These are phyloP conservation scores for Hyaena hyaena DNA, from an alignment of 2,113 vertebrate genomes.

Conservation along the genomic window DNA sequence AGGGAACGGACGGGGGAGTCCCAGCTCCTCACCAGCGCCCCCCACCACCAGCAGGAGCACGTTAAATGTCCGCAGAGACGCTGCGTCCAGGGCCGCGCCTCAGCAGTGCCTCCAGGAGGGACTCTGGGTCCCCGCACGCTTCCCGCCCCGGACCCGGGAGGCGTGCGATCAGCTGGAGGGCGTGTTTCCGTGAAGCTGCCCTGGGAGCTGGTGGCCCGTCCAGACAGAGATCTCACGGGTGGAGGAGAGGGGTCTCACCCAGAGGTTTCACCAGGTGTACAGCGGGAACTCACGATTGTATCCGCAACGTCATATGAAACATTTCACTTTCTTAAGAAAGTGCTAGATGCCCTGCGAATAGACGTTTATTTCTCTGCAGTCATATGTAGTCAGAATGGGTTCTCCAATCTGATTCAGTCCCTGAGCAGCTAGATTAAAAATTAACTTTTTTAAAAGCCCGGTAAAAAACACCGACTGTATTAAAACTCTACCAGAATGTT, in stretches of 20 bases:
- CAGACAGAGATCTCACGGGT: too few species aligned
- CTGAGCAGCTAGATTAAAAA: slow-evolving; percentile 64
- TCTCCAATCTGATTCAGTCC: slow-evolving; percentile 57
- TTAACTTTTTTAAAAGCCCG: slow-evolving; percentile 43
- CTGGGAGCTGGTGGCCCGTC: too few species aligned
- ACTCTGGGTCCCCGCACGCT: too few species aligned
- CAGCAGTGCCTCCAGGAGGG: too few species aligned
- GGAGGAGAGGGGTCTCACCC: neutral
- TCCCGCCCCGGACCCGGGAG: too few species aligned
- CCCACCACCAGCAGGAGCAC: neutral
- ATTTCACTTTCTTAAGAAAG: slow-evolving; percentile 32
- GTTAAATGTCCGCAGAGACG: too few species aligned
- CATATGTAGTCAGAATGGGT: neutral
- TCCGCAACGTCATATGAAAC: neutral
- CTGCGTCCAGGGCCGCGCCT: too few species aligned
- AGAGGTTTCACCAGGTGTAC: neutral
- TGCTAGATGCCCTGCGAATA: neutral
- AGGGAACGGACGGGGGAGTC: neutral
- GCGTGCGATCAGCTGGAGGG: too few species aligned
- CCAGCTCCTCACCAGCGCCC: neutral
- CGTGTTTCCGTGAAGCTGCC: too few species aligned
- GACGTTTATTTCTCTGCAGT: slow-evolving; percentile 22
- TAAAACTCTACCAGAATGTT: slow-evolving; percentile 60
- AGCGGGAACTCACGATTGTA: neutral
- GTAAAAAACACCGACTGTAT: slow-evolving; percentile 66